Base-by-base conservation (phyloP, 2,888 invertebrate species). In the Nemapogon koenigi region DNA sequence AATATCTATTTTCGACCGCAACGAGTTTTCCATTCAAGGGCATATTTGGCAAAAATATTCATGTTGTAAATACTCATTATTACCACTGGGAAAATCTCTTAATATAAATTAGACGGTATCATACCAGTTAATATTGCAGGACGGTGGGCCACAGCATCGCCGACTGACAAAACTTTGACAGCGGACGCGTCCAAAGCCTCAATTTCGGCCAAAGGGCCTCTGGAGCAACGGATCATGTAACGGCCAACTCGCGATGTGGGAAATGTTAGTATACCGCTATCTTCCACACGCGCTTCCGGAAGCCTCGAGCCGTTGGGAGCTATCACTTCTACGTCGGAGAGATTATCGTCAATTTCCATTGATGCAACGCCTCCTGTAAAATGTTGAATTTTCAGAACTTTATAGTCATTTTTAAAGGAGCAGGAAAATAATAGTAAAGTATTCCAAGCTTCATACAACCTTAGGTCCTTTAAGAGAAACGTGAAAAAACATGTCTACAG, bases 151-250 rank as follows among this genome's bases (percentile, higher is more conserved):
- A 89, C 81, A 0, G 90, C 76, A 52, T 93, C 92, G 1, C 87
- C 86, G 35, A 89, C 84, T 39, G 89, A 89, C 40, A 86, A 76
- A 29, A 90, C 83, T 50, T 86, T 85, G 4, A 89, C 88, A 38
- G 87, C 82, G 1, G 83, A 69, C 0, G 91, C 89, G 59, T 93
- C 91, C 35, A 93, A 87, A 0, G 90, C 90, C 50, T 94, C 92
- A 2, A 94, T 73, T 31, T 76, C 78, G 0, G 76, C 76, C 1
- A 78, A 49, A 0, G 69, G 62, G 0, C 75, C 76, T 10, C 65
- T 47, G 0, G 66, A 38, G 36, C 57, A 63, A 35, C 85, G 82
- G 40, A 94, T 85, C 25, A 85, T 81, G 52, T 92, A 90, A 10
- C 83, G 81, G 2, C 94, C 93, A 3, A 91, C 89, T 44, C 84